Percentiles rank a stretch among this genome's conserved stretches.
phyloP scores from a whole-genome alignment of 2,113 vertebrate genomes.

The Vanacampus margaritifer region DNA sequence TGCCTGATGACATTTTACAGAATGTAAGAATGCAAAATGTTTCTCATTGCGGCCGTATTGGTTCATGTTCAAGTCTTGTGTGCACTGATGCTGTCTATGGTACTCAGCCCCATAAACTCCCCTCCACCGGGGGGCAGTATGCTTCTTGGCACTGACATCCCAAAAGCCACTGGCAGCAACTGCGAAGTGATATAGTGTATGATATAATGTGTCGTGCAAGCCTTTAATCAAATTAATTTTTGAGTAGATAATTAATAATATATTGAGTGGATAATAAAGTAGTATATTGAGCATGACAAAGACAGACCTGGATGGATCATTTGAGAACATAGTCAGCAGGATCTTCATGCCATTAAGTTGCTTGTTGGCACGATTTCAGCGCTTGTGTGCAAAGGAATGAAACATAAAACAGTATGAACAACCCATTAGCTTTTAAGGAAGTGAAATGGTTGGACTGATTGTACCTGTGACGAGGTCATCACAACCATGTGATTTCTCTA shows the following conservation, averaged over 20 bases:
- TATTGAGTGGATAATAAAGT: constrained; percentile 57
- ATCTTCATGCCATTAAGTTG: constrained; percentile 7
- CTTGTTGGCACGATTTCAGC: background rate
- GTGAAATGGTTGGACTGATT: background rate
- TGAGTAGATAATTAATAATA: constrained; percentile 67
- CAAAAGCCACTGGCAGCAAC: constrained; percentile 28
- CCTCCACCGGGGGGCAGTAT: constrained; percentile 64
- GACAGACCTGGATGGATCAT: constrained; percentile 61
- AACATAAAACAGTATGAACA: background rate
- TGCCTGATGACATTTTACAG: constrained; percentile 50
- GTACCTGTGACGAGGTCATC: background rate
- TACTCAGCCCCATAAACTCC: constrained; percentile 45
- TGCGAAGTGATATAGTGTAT: constrained; percentile 39
- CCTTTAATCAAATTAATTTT: constrained; percentile 72
- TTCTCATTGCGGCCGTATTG: constrained; percentile 18
- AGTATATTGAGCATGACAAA: constrained; percentile 73
- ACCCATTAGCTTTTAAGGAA: background rate
- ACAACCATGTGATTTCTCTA: background rate
- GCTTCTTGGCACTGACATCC: constrained; percentile 31
- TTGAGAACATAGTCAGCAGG: constrained; percentile 8
- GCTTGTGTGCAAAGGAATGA: background rate
- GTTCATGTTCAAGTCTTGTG: constrained; percentile 19
- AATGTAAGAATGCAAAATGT: constrained; percentile 29
- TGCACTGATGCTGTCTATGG: constrained; percentile 51
- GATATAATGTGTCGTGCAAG: constrained; percentile 62